Base-by-base conservation (phyloP, 64 coral and sea anemone species). In the Trachythela sp. region DNA sequence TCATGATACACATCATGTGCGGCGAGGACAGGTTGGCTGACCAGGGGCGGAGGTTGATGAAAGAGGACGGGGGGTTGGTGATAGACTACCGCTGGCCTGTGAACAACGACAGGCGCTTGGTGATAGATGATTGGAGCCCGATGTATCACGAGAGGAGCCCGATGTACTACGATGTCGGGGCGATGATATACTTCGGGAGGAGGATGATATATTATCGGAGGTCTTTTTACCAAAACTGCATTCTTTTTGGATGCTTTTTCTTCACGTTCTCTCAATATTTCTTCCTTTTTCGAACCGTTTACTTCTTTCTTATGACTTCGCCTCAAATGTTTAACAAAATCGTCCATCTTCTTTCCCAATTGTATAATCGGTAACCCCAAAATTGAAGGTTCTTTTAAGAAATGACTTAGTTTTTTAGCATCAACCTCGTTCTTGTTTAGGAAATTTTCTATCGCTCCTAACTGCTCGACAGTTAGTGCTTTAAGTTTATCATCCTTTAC, bases 121-220 rank as follows among this genome's bases (percentile, higher is more conserved):
- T 99, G 95, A 51, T 99, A 99, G 1, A 99, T 80, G 88, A 99
- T 99, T 2, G 95, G 95, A 83, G 93, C 93, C 39, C 95, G 93
- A 40, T 94, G 94, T 48, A 99, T 91, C 26, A 99, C 91, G 76
- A 99, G 92, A 34, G 95, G 95, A 56, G 95, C 90, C 67, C 95
- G 89, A 29, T 99, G 95, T 3, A 99, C 95, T 41, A 99, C 93
- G 51, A 99, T 99, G 43, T 99, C 93, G 24, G 95, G 93, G 5
- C 95, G 89, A 91, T 99, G 95, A 86, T 99, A 99, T 77, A 99
- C 88, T 42, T 99, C 95, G 17, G 95, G 95, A 20, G 95, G 95
- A 52, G 95, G 95, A 72, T 99, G 95, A 85, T 94, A 99, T 10
- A 99, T 93, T 42, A 99, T 99, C 11, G 91, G 93, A 4, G 95